Conservation (phyloP, 2,888 invertebrate species). For the Caenorhabditis macrosperma region DNA sequence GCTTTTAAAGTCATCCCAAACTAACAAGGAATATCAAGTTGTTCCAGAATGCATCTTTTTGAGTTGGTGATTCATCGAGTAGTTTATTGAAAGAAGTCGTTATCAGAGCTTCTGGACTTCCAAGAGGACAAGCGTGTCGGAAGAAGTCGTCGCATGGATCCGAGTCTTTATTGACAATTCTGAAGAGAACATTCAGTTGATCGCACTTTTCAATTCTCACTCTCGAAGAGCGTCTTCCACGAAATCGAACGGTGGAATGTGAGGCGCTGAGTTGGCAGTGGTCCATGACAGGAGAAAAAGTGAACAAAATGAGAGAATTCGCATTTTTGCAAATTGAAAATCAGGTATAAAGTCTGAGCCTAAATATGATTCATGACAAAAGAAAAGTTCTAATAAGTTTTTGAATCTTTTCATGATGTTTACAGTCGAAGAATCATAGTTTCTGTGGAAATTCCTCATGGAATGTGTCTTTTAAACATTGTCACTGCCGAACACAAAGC, state of each 20-base stretch:
- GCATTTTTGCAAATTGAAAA: neutral
- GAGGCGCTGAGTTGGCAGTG: no score
- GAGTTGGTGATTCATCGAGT: neutral
- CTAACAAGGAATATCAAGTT: neutral
- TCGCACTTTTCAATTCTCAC: neutral
- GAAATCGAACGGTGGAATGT: neutral
- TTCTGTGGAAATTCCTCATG: no score
- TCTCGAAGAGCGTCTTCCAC: neutral
- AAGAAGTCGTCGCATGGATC: conserved; percentile 32
- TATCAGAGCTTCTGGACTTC: neutral
- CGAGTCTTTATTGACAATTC: neutral
- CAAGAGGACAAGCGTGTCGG: conserved; percentile 12
- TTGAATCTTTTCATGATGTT: no score
- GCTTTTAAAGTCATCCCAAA: neutral
- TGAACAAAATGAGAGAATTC: neutral
- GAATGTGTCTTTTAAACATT: no score
- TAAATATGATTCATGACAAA: no score
- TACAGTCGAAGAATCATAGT: no score
- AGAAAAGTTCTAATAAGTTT: no score
- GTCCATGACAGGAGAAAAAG: neutral
- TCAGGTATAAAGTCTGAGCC: no score
- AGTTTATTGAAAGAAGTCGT: neutral
- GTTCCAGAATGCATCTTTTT: neutral
- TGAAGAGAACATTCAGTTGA: neutral
- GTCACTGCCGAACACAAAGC: no score